A percentile compares a stretch with the other conserved stretches of the same genome.
Conservation (phyloP, 1,140 invertebrate genomes). For the Whitmania pigra region DNA sequence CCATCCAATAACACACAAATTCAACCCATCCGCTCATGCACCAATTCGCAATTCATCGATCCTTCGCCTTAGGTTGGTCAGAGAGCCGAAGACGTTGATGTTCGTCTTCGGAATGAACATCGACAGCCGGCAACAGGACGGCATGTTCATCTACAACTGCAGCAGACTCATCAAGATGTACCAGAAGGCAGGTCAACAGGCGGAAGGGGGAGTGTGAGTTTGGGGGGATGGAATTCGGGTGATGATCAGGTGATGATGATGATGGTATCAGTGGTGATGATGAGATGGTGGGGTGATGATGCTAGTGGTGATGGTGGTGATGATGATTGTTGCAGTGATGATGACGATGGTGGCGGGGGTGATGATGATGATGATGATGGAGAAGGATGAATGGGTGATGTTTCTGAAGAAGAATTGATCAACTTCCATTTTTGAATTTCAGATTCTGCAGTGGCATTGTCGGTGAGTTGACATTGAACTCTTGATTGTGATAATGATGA, state of each 20-base stretch:
- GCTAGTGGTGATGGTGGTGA: background rate
- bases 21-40: too few species aligned
- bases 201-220: conserved; percentile 41
- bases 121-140: conserved; percentile 39
- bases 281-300: background rate
- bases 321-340: background rate
- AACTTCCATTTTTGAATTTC: conserved; percentile 21
- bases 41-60: too few species aligned
- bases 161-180: conserved; percentile 45
- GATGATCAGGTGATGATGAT: background rate
- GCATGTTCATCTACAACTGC: conserved; percentile 44
- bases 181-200: conserved; percentile 42
- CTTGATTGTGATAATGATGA: background rate
- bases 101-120: conserved; percentile 44
- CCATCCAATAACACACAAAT: too few species aligned
- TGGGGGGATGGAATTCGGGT: background rate
- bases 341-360: background rate
- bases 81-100: conserved; percentile 41
- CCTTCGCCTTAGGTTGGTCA: conserved; percentile 32
- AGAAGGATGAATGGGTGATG: background rate
- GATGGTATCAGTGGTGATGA: background rate
- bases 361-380: too few species aligned
- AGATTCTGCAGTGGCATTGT: conserved; percentile 40
- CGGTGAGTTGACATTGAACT: conserved; percentile 27
- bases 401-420: background rate